Evolutionary conservation across 2,888 invertebrate species (phyloP), one percentile per base, ranked within the genome.

Genomic region (Drosophila emarginata): DNA sequence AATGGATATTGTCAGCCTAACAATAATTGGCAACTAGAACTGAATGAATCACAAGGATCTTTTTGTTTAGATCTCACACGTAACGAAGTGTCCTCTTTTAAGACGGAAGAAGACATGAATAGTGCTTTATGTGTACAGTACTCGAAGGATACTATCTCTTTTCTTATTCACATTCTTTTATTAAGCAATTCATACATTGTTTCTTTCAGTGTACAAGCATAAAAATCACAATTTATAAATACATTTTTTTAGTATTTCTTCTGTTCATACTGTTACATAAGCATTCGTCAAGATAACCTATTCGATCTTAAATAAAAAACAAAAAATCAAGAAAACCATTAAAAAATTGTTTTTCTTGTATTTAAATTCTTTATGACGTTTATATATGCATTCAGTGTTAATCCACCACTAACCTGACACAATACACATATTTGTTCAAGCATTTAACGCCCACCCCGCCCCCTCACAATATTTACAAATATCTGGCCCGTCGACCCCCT

Each of bases 381-480:
- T 45, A 11, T 45, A 45, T 45, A 21, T 12, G 45, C 45, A 45
- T 21, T 45, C n/a, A n/a, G 11, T 9, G 14, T 14, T 14, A 32
- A 45, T 28, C n/a, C 45, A 53, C 65, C 15, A 54, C 54, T 56
- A 66, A 64, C 60, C 68, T 64, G 50, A 28, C 50, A 23, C 23
- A 74, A 74, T 37, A 15, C 9, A 45, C 9, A 45, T 56, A 61
- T 67, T 74, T 68, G 23, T 0, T 32, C 12, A 65, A 66, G 56
- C 50, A 40, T 18, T 78, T 61, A 36, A 28, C 26, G 54, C 26
- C 18, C 26, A 39, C 57, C 58, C 18, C 32, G 11, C 32, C 32
- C 32, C 32, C 32, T 9, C 32, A 32, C 11, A 61, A 65, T 67
- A 72, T 77, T 69, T 63, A 54, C 23, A 62, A 51, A 61, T 53